Percentiles rank a stretch among this genome's conserved stretches.
phyloP scores from a whole-genome alignment of 2,888 invertebrate genomes.

The Suillia variegata region DNA sequence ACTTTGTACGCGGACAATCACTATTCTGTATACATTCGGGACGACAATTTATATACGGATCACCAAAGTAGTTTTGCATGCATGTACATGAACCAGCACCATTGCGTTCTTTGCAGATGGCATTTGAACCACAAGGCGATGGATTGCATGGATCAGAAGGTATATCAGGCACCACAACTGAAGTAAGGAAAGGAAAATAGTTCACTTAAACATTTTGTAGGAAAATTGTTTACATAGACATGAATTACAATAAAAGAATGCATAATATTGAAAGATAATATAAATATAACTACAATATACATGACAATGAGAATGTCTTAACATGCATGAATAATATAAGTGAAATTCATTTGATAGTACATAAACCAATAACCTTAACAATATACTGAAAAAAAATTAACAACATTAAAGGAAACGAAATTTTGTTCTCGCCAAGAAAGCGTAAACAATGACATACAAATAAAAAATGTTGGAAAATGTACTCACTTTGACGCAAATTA shows the following conservation, averaged over 20 bases:
- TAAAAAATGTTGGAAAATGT: constrained; percentile 28
- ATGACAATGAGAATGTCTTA: constrained; percentile 1
- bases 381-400: constrained; percentile 40
- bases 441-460: no score
- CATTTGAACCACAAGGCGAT: constrained; percentile 86
- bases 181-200: constrained; percentile 13
- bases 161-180: constrained; percentile 65
- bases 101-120: constrained; percentile 80
- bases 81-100: constrained; percentile 84
- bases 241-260: constrained; percentile 12
- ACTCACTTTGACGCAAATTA: constrained; percentile 68
- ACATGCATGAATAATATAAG: constrained; percentile 28
- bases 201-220: no score
- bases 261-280: neutral
- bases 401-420: neutral
- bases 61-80: constrained; percentile 81
- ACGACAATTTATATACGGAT: constrained; percentile 83
- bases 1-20: constrained; percentile 77
- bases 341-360: no score
- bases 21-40: constrained; percentile 89
- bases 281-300: constrained; percentile 2
- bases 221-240: constrained; percentile 25
- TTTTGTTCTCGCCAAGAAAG: no score
- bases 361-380: constrained; percentile 30
- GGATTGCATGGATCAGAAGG: constrained; percentile 74